phyloP scores from a whole-genome alignment of 2,113 vertebrate genomes.

The Tiliqua scincoides region DNA sequence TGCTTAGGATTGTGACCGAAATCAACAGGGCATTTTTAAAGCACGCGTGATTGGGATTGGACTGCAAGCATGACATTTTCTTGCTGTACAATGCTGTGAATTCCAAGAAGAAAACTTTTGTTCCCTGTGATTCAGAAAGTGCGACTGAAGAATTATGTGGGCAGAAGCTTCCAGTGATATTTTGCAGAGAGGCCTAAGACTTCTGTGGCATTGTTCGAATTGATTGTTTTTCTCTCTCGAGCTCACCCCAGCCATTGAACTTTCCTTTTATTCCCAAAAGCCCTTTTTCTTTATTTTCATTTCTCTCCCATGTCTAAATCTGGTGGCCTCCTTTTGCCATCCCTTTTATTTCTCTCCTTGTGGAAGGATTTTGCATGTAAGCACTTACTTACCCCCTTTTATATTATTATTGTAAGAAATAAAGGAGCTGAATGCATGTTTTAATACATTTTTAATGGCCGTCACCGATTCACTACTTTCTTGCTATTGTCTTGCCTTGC shows the following conservation, averaged over 20 bases:
- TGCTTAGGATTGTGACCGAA: background rate
- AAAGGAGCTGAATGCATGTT: conserved; percentile 65
- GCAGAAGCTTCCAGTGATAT: conserved; percentile 52
- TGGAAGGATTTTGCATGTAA: conserved; percentile 67
- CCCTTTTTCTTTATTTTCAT: conserved; percentile 59
- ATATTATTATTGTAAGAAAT: conserved; percentile 66
- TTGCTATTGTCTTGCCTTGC: conserved; percentile 71
- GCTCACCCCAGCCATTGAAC: conserved; percentile 42
- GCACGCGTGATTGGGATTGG: background rate
- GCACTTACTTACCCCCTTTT: conserved; percentile 64
- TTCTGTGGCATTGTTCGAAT: conserved; percentile 50
- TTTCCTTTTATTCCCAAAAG: conserved; percentile 30
- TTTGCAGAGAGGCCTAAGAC: conserved; percentile 43
- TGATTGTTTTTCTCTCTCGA: conserved; percentile 57
- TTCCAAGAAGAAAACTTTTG: conserved; percentile 26
- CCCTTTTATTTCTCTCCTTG: conserved; percentile 59
- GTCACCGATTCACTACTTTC: conserved; percentile 66
- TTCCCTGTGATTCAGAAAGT: conserved; percentile 11
- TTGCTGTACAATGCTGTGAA: background rate
- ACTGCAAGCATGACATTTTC: conserved; percentile 1
- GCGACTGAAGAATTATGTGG: conserved; percentile 25
- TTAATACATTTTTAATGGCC: conserved; percentile 79
- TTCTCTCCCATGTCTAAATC: conserved; percentile 66
- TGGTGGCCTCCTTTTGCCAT: conserved; percentile 54
- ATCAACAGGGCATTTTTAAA: background rate